Conservation (phyloP, 2,113 vertebrate genomes). For the Xenotilapia longispinis region DNA sequence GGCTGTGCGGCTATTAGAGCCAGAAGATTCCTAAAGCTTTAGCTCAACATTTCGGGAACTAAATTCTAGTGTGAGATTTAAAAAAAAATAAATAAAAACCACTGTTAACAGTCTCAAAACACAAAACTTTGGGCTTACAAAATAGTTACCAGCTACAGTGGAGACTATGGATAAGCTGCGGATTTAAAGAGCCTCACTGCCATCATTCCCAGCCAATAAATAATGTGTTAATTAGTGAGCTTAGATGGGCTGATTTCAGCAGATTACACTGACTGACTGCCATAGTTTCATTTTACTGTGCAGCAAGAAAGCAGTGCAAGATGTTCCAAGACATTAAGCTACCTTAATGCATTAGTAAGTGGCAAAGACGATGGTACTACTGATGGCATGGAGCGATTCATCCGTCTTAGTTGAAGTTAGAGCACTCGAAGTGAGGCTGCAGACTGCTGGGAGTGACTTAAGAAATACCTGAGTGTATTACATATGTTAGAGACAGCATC, state of each 20-base stretch:
- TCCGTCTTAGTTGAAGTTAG: not conserved
- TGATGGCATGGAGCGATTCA: not conserved
- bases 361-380: not conserved
- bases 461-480: constrained; percentile 28
- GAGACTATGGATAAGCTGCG: not conserved
- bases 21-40: not conserved
- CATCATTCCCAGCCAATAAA: not conserved
- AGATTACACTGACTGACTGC: not conserved
- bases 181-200: not conserved
- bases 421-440: not conserved
- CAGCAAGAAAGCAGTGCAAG: not conserved
- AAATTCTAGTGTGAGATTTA: not conserved
- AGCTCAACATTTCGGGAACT: not conserved
- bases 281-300: not conserved
- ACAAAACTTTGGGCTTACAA: not conserved
- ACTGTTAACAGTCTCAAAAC: not conserved
- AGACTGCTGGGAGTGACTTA: not conserved
- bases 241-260: not conserved
- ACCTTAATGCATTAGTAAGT: not conserved
- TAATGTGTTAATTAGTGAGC: not conserved
- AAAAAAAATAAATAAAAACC: not conserved
- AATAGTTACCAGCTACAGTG: not conserved
- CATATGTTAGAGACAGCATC: constrained; percentile 9
- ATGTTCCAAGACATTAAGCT: not conserved
- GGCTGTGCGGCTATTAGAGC: not conserved